A percentile compares a stretch with the other conserved stretches of the same genome.
These are phyloP conservation scores for Cacatua alba DNA, from an alignment of 2,113 vertebrate genomes.

Conservation along the genomic window DNA sequence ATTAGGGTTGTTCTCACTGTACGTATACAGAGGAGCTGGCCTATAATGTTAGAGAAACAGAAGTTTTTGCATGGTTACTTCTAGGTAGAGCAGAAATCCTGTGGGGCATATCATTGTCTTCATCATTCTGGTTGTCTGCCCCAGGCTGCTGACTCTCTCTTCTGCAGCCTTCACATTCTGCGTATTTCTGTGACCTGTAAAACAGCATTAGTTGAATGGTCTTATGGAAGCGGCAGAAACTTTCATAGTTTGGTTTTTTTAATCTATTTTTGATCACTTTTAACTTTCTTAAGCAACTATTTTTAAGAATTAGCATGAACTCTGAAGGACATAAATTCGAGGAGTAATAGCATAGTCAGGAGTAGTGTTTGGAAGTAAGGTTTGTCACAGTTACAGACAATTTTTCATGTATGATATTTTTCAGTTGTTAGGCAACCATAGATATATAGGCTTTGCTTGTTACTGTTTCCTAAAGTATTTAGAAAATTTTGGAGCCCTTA, in stretches of 20 bases:
- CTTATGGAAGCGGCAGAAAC: background rate
- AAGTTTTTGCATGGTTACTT: conserved; percentile 50
- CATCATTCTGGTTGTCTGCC: conserved; percentile 75
- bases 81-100: conserved; percentile 27
- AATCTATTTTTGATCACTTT: background rate
- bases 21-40: background rate
- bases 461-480: background rate
- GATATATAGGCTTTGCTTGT: background rate
- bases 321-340: background rate
- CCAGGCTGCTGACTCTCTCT: conserved; percentile 31
- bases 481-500: background rate
- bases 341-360: background rate
- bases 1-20: background rate
- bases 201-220: background rate
- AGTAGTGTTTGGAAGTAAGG: background rate
- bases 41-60: background rate
- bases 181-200: conserved; percentile 37
- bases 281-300: background rate
- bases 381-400: background rate
- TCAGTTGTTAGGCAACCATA: background rate
- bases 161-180: background rate
- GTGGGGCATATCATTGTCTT: conserved; percentile 22
- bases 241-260: background rate
- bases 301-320: background rate
- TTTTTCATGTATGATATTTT: background rate